Percentiles rank a stretch among this genome's conserved stretches.
Conservation (phyloP, 2,113 vertebrate genomes). For the Platycercus adscitus region DNA sequence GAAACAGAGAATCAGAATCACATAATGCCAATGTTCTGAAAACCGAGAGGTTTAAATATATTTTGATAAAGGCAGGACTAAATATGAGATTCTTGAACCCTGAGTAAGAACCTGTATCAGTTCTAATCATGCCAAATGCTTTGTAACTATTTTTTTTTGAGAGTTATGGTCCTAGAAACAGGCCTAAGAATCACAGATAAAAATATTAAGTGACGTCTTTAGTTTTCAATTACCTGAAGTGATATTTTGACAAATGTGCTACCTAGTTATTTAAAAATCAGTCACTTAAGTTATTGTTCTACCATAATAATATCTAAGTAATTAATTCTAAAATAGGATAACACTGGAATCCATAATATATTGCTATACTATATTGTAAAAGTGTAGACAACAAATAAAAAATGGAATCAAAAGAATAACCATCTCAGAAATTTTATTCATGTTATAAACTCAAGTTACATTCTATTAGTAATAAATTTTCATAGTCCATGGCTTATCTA, state of each 20-base stretch:
- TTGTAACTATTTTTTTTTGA: not conserved
- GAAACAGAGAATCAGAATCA: not conserved
- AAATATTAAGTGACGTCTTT: not conserved
- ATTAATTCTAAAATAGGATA: not conserved
- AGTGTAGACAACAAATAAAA: not conserved
- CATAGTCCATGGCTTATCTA: not conserved
- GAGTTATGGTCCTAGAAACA: not conserved
- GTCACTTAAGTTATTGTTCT: not conserved
- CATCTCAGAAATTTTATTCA: slow-evolving; percentile 6
- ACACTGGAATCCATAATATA: not conserved
- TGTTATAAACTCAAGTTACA: not conserved
- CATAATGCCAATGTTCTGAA: not conserved
- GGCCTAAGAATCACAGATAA: not conserved
- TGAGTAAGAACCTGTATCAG: not conserved
- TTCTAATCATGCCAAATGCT: not conserved
- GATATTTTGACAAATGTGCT: not conserved
- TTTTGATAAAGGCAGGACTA: not conserved
- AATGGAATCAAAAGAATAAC: not conserved
- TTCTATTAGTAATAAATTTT: slow-evolving; percentile 31
- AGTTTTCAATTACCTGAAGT: not conserved
- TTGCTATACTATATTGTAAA: not conserved
- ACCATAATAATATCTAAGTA: not conserved
- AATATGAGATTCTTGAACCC: not conserved
- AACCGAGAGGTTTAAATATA: not conserved
- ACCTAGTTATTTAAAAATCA: not conserved